phyloP scores from a whole-genome alignment of 2,113 vertebrate genomes.

The Corythoichthys haematopterus region DNA sequence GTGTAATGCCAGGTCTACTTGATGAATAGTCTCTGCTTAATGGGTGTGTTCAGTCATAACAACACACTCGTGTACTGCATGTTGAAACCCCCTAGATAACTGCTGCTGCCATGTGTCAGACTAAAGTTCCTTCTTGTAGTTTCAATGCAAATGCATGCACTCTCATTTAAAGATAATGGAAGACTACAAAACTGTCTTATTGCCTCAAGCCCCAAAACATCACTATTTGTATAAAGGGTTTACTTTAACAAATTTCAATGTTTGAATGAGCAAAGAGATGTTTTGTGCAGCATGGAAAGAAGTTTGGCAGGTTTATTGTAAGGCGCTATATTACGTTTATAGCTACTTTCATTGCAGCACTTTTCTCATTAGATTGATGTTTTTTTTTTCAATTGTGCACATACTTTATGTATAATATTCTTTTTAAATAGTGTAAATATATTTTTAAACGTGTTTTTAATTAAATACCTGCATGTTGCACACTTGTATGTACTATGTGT shows the following conservation, averaged over 20 bases:
- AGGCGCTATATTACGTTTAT: background rate
- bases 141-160: slow-evolving; percentile 3
- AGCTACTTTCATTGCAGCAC: background rate
- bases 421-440: too few relatives aligned
- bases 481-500: too few relatives aligned
- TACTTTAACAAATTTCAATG: background rate
- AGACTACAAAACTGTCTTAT: background rate
- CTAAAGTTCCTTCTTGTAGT: slow-evolving; percentile 33
- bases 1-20: background rate
- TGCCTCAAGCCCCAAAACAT: slow-evolving; percentile 4
- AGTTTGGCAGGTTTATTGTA: background rate
- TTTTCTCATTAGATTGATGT: background rate
- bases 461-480: too few relatives aligned
- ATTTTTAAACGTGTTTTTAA: too few relatives aligned
- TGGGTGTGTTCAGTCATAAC: slow-evolving; percentile 6
- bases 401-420: background rate
- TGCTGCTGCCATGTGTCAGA: slow-evolving; percentile 13
- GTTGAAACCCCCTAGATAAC: slow-evolving; percentile 41
- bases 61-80: background rate
- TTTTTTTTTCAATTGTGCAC: background rate
- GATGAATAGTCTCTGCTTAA: background rate
- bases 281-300: background rate
- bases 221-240: slow-evolving; percentile 3
- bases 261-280: slow-evolving; percentile 1
- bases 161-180: slow-evolving; percentile 2